Percentiles rank a stretch among this genome's conserved stretches.
These are phyloP conservation scores for Parthenolecanium corni DNA, from an alignment of 2,888 invertebrate genomes.

Conservation along the genomic window DNA sequence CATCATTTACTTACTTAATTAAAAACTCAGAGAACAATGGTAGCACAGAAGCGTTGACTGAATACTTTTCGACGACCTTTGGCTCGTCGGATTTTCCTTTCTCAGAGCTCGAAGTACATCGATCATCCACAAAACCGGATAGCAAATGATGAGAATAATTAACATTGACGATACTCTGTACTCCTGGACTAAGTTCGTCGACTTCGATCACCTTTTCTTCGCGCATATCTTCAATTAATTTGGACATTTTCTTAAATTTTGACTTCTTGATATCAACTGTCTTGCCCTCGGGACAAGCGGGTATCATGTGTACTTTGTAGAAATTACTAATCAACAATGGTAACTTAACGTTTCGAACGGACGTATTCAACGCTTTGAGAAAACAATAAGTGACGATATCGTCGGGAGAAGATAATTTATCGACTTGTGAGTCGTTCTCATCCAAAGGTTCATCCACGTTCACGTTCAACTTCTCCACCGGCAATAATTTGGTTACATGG, in stretches of 20 bases:
- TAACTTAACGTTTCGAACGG: slow-evolving; percentile 58
- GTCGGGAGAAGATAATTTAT: slow-evolving; percentile 48
- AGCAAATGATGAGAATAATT: slow-evolving; percentile 48
- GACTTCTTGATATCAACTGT: slow-evolving; percentile 78
- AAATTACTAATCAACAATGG: slow-evolving; percentile 74
- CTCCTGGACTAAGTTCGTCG: slow-evolving; percentile 52
- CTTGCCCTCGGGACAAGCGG: slow-evolving; percentile 55
- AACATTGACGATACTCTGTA: slow-evolving; percentile 61
- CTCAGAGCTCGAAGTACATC: slow-evolving; percentile 18
- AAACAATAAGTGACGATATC: slow-evolving; percentile 61
- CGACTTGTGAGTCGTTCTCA: slow-evolving; percentile 33
- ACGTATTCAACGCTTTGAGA: slow-evolving; percentile 62
- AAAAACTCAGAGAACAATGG: slow-evolving; percentile 51
- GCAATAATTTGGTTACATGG: neutral
- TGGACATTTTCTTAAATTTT: slow-evolving; percentile 74
- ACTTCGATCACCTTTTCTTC: slow-evolving; percentile 41
- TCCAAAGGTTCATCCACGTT: neutral
- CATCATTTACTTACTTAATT: slow-evolving; percentile 31
- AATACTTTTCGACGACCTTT: slow-evolving; percentile 53
- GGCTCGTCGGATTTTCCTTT: slow-evolving; percentile 39
- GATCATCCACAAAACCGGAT: slow-evolving; percentile 38
- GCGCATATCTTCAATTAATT: slow-evolving; percentile 68
- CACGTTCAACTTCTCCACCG: neutral
- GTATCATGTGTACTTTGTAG: slow-evolving; percentile 57
- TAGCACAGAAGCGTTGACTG: slow-evolving; percentile 53